Evolutionary conservation across 2,797 vertebrate species (phyloP).

Genomic region (Craterocephalus amniculus): DNA sequence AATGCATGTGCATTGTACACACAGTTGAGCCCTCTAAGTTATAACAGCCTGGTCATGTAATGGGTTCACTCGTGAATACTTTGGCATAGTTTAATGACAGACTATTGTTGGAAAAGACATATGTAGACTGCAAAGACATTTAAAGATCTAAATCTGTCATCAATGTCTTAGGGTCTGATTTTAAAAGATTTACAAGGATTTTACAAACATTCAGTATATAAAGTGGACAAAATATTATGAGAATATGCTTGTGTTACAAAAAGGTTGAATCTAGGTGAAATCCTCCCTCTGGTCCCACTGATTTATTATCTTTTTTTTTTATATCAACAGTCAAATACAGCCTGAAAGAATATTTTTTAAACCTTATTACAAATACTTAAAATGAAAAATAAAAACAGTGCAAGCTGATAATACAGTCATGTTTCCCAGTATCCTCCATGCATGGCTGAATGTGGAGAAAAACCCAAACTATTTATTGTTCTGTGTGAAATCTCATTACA

Average conservation of each 20-base stretch:
- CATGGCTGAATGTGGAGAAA: conserved; percentile 32
- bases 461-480: conserved; percentile 25
- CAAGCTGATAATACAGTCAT: conserved; percentile 41
- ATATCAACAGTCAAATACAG: conserved; percentile 61
- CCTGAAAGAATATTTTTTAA: conserved; percentile 27
- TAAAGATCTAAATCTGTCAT: conserved; percentile 53
- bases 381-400: conserved; percentile 43
- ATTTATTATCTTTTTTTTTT: too few species aligned
- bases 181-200: conserved; percentile 28
- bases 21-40: conserved; percentile 71
- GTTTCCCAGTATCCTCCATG: conserved; percentile 37
- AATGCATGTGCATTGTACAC: conserved; percentile 63
- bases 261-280: conserved; percentile 34
- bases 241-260: conserved; percentile 32
- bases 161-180: conserved; percentile 45
- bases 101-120: conserved; percentile 74
- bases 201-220: conserved; percentile 55
- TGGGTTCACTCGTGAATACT: conserved; percentile 74
- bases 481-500: conserved; percentile 53
- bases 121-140: conserved; percentile 62
- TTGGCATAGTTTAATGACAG: conserved; percentile 84
- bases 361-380: conserved; percentile 28
- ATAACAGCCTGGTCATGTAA: conserved; percentile 69
- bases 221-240: conserved; percentile 47
- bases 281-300: conserved; percentile 24